Percentiles rank a stretch among this genome's conserved stretches.
Conservation (phyloP, 2,888 invertebrate species). For the Eutolmus rufibarbis region DNA sequence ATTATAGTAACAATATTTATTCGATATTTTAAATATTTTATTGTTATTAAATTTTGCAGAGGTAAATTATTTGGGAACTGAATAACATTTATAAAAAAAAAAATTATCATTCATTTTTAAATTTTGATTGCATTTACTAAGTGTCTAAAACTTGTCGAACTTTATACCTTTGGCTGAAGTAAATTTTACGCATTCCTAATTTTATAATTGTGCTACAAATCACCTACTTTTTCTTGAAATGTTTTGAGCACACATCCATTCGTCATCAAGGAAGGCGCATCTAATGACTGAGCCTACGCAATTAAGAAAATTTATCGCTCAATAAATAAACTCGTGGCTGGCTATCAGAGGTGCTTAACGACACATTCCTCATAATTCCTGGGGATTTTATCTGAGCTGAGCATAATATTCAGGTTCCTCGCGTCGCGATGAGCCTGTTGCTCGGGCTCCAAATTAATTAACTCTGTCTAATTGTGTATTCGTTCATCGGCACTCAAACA, state of each 20-base stretch:
- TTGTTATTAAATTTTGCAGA: too few relatives aligned
- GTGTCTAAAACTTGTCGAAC: not conserved
- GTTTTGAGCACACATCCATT: not conserved
- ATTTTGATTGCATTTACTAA: not conserved
- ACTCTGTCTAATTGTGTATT: not conserved
- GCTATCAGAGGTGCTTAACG: not conserved
- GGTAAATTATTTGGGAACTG: too few relatives aligned
- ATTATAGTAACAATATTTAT: too few relatives aligned
- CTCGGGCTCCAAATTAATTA: not conserved
- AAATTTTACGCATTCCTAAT: not conserved
- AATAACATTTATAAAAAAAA: too few relatives aligned
- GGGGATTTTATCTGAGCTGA: not conserved
- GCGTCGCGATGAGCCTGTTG: not conserved
- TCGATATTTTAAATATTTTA: too few relatives aligned
- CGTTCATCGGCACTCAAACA: not conserved
- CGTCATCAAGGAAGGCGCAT: not conserved
- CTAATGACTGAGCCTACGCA: not conserved
- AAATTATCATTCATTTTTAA: too few relatives aligned
- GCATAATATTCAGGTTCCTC: not conserved
- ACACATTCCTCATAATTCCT: not conserved
- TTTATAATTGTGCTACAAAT: not conserved
- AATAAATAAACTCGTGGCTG: not conserved
- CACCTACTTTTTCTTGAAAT: not conserved
- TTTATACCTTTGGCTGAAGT: not conserved
- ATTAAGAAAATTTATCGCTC: not conserved